Conservation (phyloP, 2,797 vertebrate genomes). For the Synaphobranchus kaupii region DNA sequence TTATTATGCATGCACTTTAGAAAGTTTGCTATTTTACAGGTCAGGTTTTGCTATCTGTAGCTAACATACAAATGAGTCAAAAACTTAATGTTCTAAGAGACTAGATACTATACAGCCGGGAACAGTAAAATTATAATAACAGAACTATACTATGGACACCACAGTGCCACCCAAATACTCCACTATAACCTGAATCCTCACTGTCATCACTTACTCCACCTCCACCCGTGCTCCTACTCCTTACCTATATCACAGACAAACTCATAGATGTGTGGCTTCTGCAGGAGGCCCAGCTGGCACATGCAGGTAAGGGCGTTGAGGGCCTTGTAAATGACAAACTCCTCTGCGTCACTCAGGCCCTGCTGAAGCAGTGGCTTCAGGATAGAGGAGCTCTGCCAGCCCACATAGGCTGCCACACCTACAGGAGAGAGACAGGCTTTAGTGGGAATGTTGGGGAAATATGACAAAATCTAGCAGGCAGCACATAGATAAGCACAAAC, state of each 20-base stretch:
- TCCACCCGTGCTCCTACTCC: slow-evolving; percentile 34
- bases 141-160: too few relatives aligned
- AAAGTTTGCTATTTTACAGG: too few relatives aligned
- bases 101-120: too few relatives aligned
- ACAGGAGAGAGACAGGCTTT: background rate
- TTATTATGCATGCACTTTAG: background rate
- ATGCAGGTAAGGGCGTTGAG: slow-evolving; percentile 94
- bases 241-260: slow-evolving; percentile 95
- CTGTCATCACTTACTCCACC: background rate
- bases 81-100: too few relatives aligned
- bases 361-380: slow-evolving; percentile 95
- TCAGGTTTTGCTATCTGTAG: too few relatives aligned
- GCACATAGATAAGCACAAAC: background rate
- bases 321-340: slow-evolving; percentile 97
- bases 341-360: slow-evolving; percentile 94
- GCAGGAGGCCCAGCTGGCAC: slow-evolving; percentile 94
- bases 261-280: slow-evolving; percentile 96
- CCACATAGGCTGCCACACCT: slow-evolving; percentile 97
- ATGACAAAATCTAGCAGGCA: too few relatives aligned
- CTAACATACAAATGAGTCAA: too few relatives aligned
- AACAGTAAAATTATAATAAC: too few relatives aligned
- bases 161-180: too few relatives aligned
- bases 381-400: slow-evolving; percentile 98
- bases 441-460: too few relatives aligned
- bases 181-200: too few relatives aligned